Conservation (phyloP, 2,113 vertebrate genomes). For the Lepidothrix coronata region DNA sequence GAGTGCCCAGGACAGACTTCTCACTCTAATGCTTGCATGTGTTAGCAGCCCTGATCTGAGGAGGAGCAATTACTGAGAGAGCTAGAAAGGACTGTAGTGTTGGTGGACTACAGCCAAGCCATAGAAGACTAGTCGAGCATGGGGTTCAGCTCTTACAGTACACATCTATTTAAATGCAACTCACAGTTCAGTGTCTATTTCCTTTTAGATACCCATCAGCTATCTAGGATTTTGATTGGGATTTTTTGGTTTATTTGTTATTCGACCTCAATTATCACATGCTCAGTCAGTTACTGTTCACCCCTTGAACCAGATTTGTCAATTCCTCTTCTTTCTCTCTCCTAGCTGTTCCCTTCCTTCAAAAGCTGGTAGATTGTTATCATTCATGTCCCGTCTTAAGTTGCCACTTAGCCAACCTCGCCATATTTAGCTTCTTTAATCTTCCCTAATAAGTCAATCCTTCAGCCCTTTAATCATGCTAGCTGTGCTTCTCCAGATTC, state of each 20-base stretch:
- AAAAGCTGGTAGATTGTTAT: conserved; percentile 60
- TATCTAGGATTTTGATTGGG: not conserved
- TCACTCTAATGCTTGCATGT: not conserved
- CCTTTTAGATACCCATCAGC: not conserved
- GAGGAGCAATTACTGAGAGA: not conserved
- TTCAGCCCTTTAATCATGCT: conserved; percentile 64
- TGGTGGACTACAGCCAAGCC: not conserved
- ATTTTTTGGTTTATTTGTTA: not conserved
- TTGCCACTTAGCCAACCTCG: conserved; percentile 58
- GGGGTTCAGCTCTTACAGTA: not conserved
- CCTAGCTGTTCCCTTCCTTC: conserved; percentile 30
- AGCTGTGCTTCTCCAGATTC: conserved; percentile 37
- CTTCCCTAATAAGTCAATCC: conserved; percentile 57
- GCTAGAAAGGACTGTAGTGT: not conserved
- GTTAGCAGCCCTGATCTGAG: not conserved
- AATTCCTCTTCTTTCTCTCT: conserved; percentile 14
- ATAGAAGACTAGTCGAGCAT: not conserved
- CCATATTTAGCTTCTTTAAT: conserved; percentile 70
- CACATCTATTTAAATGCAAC: not conserved
- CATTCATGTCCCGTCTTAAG: conserved; percentile 61
- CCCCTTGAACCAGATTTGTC: not conserved
- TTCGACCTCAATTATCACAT: not conserved
- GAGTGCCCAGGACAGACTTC: not conserved
- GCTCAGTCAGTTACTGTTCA: not conserved
- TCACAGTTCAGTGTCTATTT: not conserved